phyloP scores from a whole-genome alignment of 2,113 vertebrate genomes.

The Channa argus region DNA sequence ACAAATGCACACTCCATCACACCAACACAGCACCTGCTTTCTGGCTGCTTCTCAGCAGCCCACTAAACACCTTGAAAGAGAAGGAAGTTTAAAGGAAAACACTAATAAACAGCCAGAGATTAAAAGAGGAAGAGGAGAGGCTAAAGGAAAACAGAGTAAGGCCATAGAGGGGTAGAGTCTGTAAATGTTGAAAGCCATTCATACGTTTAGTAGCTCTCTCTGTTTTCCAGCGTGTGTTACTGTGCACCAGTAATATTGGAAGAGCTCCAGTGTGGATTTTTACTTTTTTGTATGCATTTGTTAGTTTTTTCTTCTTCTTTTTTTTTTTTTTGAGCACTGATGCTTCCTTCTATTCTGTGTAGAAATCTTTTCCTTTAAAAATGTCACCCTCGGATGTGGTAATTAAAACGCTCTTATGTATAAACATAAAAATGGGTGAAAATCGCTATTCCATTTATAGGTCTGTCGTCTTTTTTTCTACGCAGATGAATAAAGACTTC shows the following conservation, averaged over 20 bases:
- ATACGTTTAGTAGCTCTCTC: conserved; percentile 55
- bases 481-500: conserved; percentile 78
- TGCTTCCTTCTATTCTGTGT: conserved; percentile 68
- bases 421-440: conserved; percentile 75
- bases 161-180: conserved; percentile 34
- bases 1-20: conserved; percentile 28
- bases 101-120: conserved; percentile 50
- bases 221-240: conserved; percentile 61
- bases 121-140: conserved; percentile 38
- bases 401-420: conserved; percentile 75
- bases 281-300: conserved; percentile 24
- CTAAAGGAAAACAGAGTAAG: conserved; percentile 18
- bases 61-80: conserved; percentile 22
- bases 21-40: conserved; percentile 32
- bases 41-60: conserved; percentile 49
- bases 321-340: conserved; percentile 49
- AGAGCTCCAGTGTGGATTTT: conserved; percentile 51
- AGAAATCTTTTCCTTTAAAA: conserved; percentile 68
- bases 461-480: conserved; percentile 80
- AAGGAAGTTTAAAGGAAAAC: conserved; percentile 44
- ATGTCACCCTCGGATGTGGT: conserved; percentile 67
- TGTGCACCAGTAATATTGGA: conserved; percentile 52
- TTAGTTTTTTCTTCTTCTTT: conserved; percentile 9
- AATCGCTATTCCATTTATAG: conserved; percentile 71
- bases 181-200: conserved; percentile 55